Base-by-base conservation (phyloP, 1,140 invertebrate genomes). In the Microplitis demolitor region DNA sequence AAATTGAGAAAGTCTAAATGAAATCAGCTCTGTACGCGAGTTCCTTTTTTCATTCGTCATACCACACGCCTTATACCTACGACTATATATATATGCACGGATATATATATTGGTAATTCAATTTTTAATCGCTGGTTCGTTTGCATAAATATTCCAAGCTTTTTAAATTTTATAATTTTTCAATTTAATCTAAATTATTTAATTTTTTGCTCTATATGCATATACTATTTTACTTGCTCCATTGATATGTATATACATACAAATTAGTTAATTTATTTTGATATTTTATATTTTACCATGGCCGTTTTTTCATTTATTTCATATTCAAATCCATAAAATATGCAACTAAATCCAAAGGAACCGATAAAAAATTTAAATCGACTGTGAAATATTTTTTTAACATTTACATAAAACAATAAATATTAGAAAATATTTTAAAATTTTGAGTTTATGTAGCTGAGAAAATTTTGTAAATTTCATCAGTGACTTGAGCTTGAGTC, bases 31-130 rank as follows among this genome's bases (percentile, higher is more conserved):
- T 34, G 58, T 39, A 31, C 54, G 34, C 6, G 11, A 51, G 37
- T 69, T 73, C 58, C 31, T 67, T 62, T 35, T 64, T 64, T 58
- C 35, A 64, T 61, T 33, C 11, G 54, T 51, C 14, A 35, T 39
- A 33, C n/a, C 56, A 45, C 53, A 4, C 16, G 9, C 16, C 56
- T 45, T 45, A 11, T 45, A 11, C 39, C 39, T 11, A 45, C 24
- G 5, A 45, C 39, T 9, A 45, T 45, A 45, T 9, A 45, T 45
- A 45, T 45, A 45, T 9, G 11, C 6, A 45, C 11, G 11, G 6
- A 11, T 45, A 51, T 39, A 16, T 66, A 62, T 71, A 71, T 73
- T 68, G 71, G 74, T 76, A 78, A 78, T 78, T 78, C 54, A 78
- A 73, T 76, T 76, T 71, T 54, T 60, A 78, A 76, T 76, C 68